Evolutionary conservation across 2,113 vertebrate genomes (phyloP).

Genomic region (Phodopus roborovskii): DNA sequence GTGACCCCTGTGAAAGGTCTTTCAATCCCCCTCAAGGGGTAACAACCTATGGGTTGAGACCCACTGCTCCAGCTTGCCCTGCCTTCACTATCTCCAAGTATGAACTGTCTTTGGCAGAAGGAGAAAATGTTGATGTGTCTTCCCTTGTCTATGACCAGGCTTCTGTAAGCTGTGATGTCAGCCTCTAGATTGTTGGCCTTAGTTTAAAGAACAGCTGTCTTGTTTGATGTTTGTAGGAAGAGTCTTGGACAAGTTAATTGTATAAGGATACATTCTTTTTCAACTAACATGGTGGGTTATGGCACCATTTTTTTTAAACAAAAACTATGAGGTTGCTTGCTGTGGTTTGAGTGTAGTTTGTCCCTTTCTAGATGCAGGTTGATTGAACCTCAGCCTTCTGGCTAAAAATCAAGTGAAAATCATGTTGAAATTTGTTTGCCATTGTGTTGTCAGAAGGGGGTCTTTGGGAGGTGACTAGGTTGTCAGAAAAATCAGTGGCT

Average conservation of each 20-base stretch:
- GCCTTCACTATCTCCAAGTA: background rate
- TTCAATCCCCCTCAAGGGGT: background rate
- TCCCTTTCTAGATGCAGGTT: background rate
- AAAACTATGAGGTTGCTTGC: background rate
- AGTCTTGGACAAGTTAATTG: background rate
- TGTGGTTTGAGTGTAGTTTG: background rate
- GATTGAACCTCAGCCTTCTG: background rate
- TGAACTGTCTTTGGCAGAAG: background rate
- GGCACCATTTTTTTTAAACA: background rate
- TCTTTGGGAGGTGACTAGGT: background rate
- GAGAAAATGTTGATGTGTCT: background rate
- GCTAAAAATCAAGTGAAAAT: background rate
- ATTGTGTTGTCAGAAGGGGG: background rate
- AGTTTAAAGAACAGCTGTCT: background rate
- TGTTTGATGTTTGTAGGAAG: background rate
- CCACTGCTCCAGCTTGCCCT: background rate
- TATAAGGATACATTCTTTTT: background rate
- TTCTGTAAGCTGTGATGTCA: background rate
- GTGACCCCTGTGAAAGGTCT: too few relatives aligned
- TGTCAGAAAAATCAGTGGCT: background rate
- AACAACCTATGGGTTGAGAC: background rate
- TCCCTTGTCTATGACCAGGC: background rate
- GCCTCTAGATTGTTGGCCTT: background rate
- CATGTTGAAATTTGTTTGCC: background rate
- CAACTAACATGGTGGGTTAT: background rate